A percentile compares a stretch with the other conserved stretches of the same genome.
phyloP scores from a whole-genome alignment of 1,140 invertebrate genomes.

The Kradibia gibbosae region DNA sequence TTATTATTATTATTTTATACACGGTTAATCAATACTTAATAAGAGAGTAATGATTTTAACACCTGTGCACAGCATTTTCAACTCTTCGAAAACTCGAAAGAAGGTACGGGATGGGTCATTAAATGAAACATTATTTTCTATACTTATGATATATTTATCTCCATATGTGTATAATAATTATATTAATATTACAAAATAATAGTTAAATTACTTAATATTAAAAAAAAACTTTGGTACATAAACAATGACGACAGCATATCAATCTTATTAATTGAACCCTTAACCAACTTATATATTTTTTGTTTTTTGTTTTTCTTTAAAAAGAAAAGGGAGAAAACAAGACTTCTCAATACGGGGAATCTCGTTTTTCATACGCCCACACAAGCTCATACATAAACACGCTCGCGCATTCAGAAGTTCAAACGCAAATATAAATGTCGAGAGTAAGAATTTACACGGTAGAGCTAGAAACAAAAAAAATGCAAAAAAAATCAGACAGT shows the following conservation, averaged over 20 bases:
- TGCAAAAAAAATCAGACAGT: not conserved
- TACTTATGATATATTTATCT: conserved; percentile 68
- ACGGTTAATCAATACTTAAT: too few relatives aligned
- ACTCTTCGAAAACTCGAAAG: too few relatives aligned
- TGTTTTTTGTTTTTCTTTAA: not conserved
- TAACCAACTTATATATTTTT: conserved; percentile 36
- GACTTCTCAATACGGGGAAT: not conserved
- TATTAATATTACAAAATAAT: conserved; percentile 71
- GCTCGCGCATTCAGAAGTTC: not conserved
- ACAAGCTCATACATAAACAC: not conserved
- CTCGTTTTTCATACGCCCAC: not conserved
- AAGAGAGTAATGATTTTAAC: too few relatives aligned
- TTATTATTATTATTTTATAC: too few relatives aligned
- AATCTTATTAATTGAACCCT: conserved; percentile 49
- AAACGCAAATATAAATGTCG: conserved; percentile 11
- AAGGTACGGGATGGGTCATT: not conserved
- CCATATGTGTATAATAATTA: conserved; percentile 70
- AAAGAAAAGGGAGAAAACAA: conserved; percentile 14
- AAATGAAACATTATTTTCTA: conserved; percentile 19
- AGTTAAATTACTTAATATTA: conserved; percentile 68
- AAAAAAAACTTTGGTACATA: conserved; percentile 72
- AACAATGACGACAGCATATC: conserved; percentile 63
- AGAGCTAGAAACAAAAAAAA: not conserved
- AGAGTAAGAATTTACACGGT: not conserved
- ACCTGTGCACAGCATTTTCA: too few relatives aligned